Conservation (phyloP, 2,888 invertebrate genomes). For the Sphaerophoria taeniata region DNA sequence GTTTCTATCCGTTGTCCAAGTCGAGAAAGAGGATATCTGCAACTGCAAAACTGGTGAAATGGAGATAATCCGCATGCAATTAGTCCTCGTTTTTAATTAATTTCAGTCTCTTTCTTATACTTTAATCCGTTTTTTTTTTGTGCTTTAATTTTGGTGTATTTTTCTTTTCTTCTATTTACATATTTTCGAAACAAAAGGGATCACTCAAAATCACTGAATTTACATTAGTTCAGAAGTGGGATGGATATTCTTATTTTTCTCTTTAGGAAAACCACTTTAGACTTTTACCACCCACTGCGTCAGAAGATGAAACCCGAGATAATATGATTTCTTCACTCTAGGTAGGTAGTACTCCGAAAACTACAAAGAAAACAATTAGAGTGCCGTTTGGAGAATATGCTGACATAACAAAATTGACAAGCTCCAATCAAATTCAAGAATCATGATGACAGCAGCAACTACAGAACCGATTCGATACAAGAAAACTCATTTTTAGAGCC, state of each 20-base stretch:
- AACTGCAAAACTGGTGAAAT: constrained; percentile 35
- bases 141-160: constrained; percentile 21
- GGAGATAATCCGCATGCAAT: constrained; percentile 72
- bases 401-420: constrained; percentile 46
- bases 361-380: neutral
- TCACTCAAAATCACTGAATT: constrained; percentile 1
- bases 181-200: neutral
- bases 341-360: neutral
- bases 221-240: constrained; percentile 37
- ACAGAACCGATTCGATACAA: constrained; percentile 52
- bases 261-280: neutral
- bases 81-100: constrained; percentile 69
- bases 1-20: constrained; percentile 50
- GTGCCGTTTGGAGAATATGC: neutral
- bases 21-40: constrained; percentile 30
- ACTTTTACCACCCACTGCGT: constrained; percentile 11
- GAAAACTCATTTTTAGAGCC: constrained; percentile 46
- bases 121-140: constrained; percentile 57
- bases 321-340: constrained; percentile 19
- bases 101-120: constrained; percentile 45
- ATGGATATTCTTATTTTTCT: constrained; percentile 1
- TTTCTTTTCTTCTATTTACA: constrained; percentile 4
- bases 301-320: constrained; percentile 1
- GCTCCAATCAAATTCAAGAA: constrained; percentile 40
- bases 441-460: constrained; percentile 65